Evolutionary conservation across 2,888 invertebrate species (phyloP).

Genomic region (Drosophila pegasa): DNA sequence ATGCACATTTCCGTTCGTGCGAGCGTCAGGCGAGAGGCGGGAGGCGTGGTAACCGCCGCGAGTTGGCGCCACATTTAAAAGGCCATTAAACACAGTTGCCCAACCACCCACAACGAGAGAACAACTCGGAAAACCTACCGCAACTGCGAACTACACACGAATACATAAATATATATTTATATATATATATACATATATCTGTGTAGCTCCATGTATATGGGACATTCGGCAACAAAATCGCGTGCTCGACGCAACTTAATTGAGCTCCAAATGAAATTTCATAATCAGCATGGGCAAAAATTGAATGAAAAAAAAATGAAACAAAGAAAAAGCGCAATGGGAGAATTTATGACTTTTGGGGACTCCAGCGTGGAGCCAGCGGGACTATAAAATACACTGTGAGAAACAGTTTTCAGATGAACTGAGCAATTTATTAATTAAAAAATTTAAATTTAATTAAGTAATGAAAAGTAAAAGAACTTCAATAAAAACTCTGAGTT

Average conservation of each 20-base stretch:
- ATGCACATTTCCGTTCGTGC: conserved; percentile 45
- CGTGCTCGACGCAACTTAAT: conserved; percentile 71
- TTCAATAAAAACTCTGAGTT: too few relatives aligned
- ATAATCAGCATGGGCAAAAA: conserved; percentile 65
- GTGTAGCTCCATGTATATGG: conserved; percentile 53
- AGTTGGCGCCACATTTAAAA: conserved; percentile 57
- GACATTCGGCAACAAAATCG: conserved; percentile 57
- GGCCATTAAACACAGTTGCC: conserved; percentile 42
- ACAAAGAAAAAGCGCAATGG: conserved; percentile 35
- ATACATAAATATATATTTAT: conserved; percentile 8
- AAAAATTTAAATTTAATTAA: background rate
- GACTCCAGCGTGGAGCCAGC: conserved; percentile 49
- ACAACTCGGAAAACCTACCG: conserved; percentile 50
- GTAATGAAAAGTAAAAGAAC: background rate
- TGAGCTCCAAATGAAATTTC: conserved; percentile 73
- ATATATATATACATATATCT: conserved; percentile 9
- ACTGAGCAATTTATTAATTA: background rate
- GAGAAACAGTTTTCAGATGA: background rate
- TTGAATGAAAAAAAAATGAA: conserved; percentile 18
- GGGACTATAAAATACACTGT: conserved; percentile 36
- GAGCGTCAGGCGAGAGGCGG: background rate
- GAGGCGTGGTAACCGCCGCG: conserved; percentile 12
- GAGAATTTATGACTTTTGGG: conserved; percentile 48
- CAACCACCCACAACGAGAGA: conserved; percentile 3
- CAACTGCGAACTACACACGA: conserved; percentile 26